Conservation (phyloP, 2,888 invertebrate genomes). For the Orchesella flavescens region DNA sequence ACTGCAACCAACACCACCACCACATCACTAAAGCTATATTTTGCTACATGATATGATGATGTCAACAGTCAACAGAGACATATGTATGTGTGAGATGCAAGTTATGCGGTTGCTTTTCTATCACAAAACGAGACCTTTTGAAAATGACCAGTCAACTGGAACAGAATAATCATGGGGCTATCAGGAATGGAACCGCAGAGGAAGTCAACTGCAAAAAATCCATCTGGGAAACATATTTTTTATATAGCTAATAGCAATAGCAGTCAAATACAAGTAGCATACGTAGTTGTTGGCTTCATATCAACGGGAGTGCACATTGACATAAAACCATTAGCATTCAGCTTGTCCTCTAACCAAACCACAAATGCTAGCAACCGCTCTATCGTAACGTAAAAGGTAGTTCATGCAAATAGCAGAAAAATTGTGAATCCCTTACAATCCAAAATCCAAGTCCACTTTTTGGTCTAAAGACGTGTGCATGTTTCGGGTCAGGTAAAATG, state of each 20-base stretch:
- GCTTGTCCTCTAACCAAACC: not conserved
- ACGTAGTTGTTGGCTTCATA: too few relatives aligned
- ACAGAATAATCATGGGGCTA: conserved; percentile 40
- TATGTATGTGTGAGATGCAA: too few relatives aligned
- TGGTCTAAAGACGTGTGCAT: too few relatives aligned
- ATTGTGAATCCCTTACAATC: too few relatives aligned
- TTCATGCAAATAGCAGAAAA: not conserved
- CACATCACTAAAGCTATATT: too few relatives aligned
- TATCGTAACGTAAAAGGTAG: not conserved
- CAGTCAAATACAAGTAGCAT: too few relatives aligned
- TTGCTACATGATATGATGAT: too few relatives aligned
- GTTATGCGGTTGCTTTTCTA: not conserved
- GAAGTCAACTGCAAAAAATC: conserved; percentile 21
- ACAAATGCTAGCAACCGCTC: not conserved
- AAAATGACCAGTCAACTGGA: conserved; percentile 42
- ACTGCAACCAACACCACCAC: too few relatives aligned
- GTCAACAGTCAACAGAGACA: too few relatives aligned
- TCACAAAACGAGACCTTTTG: not conserved
- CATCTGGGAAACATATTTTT: not conserved
- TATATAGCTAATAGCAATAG: not conserved
- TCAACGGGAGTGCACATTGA: not conserved
- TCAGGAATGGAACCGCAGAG: conserved; percentile 4
- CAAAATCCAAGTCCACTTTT: too few relatives aligned
- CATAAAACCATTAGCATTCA: not conserved
- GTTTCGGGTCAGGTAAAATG: too few relatives aligned